Conservation (phyloP, 1,140 invertebrate genomes). For the Chionoecetes opilio region DNA sequence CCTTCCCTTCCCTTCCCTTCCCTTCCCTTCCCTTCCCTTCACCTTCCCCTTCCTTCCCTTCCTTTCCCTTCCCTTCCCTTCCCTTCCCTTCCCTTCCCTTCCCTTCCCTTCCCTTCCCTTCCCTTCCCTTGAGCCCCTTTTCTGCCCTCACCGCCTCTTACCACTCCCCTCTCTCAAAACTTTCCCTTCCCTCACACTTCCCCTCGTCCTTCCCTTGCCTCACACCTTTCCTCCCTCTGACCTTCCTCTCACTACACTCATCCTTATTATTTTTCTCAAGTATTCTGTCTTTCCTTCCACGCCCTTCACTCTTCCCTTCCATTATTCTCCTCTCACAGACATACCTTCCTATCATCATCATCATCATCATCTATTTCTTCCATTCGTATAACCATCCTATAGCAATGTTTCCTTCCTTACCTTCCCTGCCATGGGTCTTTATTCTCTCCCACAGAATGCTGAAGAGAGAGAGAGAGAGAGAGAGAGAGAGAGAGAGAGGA, state of each 20-base stretch:
- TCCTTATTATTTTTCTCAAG: too few relatives aligned
- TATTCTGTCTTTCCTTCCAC: too few relatives aligned
- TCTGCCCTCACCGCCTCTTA: neutral
- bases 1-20: neutral
- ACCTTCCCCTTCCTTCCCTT: too few relatives aligned
- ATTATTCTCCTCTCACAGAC: too few relatives aligned
- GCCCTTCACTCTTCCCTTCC: too few relatives aligned
- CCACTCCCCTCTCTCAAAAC: neutral
- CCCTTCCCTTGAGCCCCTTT: neutral
- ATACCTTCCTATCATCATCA: neutral
- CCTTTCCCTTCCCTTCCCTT: neutral
- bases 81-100: neutral
- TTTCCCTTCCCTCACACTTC: neutral
- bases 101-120: slow-evolving; percentile 1
- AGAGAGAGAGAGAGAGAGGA: slow-evolving; percentile 65
- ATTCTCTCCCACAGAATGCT: too few relatives aligned
- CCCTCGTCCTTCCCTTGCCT: neutral
- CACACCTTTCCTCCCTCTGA: neutral
- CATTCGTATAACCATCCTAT: neutral
- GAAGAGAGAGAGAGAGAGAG: neutral
- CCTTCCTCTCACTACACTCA: too few relatives aligned
- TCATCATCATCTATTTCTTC: neutral
- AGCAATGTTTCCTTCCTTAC: neutral
- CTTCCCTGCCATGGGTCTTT: neutral
- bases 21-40: too few relatives aligned